Base-by-base conservation (phyloP, 2,888 invertebrate species). In the Meteorus colon region DNA sequence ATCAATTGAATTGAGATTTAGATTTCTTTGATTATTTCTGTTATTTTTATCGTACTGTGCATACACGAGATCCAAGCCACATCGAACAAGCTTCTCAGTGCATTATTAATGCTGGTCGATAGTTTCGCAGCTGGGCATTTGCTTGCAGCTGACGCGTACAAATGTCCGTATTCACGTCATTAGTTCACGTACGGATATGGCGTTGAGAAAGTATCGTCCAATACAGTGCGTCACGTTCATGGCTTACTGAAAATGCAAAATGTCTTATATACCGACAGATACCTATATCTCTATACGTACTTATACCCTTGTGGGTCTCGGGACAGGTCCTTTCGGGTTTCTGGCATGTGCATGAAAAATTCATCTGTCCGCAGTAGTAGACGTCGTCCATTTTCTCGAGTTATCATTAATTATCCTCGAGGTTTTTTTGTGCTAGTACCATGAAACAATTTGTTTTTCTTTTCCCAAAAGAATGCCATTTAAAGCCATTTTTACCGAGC, bases 91-190 rank as follows among this genome's bases (percentile, higher is more conserved):
- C 81, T 83, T 77, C 78, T 81, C 80, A 80, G 85, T 85, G 85
- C 84, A 85, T 88, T 88, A 88, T 87, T 87, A 87, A 88, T 88
- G 87, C 85, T 80, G 82, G 81, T 84, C 87, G 87, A 88, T 88
- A 88, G 86, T 86, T 86, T 82, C 82, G 73, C 84, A 81, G 66
- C 82, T 84, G 84, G 55, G 8, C 55, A 55, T 83, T 85, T 82
- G 82, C 76, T 86, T 88, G 88, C 83, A 80, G 77, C 84, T 86
- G 88, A 88, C 88, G 82, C 82, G 84, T 88, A 88, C 88, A 88
- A 88, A 88, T 88, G 87, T 86, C 82, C 82, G 77, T 82, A 81
- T 83, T 81, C 81, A 83, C 84, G 86, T 88, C 88, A 86, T 88
- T 86, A 87, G 86, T 86, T 82, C 84, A 76, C 80, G 79, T 82